These are phyloP conservation scores for Hydra vulgaris DNA, from an alignment of 30 jellyfish, hydroid and myxozoan species.

Conservation along the genomic window DNA sequence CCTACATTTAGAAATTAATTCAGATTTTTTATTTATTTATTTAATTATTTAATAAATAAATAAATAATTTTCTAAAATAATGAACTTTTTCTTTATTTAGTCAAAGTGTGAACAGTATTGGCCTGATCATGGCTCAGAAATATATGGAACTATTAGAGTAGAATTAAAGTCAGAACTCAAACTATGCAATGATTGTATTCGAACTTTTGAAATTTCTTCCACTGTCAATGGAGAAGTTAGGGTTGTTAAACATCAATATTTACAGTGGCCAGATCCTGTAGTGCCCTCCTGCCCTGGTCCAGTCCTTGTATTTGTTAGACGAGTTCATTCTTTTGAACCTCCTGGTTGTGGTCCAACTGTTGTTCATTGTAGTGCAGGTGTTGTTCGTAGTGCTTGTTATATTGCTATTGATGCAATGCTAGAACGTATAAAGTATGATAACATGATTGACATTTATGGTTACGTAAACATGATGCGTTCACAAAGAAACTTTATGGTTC, in stretches of 20 bases:
- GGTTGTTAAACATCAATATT: constrained; percentile 72
- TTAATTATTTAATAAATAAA: too few relatives aligned
- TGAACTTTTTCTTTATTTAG: constrained; percentile 20
- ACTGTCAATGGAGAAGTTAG: constrained; percentile 37
- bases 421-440: constrained; percentile 57
- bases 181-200: constrained; percentile 57
- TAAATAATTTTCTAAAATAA: too few relatives aligned
- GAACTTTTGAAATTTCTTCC: constrained; percentile 68
- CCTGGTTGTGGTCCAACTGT: constrained; percentile 74
- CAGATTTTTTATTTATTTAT: too few relatives aligned
- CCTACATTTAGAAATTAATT: too few relatives aligned
- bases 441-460: constrained; percentile 69
- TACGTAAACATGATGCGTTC: constrained; percentile 61
- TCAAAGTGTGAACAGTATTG: constrained; percentile 90
- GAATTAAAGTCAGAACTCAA: constrained; percentile 41
- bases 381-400: constrained; percentile 89
- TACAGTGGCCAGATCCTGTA: constrained; percentile 98
- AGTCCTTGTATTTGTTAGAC: constrained; percentile 42
- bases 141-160: constrained; percentile 66
- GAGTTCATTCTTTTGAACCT: constrained; percentile 57
- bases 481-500: constrained; percentile 80
- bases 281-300: constrained; percentile 88
- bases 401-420: constrained; percentile 79
- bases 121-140: constrained; percentile 75
- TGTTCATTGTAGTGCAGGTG: constrained; percentile 99